phyloP scores from a whole-genome alignment of 2,113 vertebrate species.

The Vidua chalybeata region DNA sequence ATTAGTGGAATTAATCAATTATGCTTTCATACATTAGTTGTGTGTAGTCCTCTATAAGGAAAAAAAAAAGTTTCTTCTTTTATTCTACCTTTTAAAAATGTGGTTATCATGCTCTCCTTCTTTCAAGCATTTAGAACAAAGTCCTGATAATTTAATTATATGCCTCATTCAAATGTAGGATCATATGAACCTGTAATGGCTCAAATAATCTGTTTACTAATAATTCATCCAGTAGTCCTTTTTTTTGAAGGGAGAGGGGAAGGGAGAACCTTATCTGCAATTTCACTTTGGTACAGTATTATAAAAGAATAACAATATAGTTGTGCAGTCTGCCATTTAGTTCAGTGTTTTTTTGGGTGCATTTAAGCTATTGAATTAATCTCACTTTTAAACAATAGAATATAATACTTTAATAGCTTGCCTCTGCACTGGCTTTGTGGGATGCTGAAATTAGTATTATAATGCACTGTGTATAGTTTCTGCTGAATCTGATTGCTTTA shows the following conservation, averaged over 20 bases:
- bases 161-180: conserved; percentile 56
- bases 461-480: conserved; percentile 85
- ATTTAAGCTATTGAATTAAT: conserved; percentile 75
- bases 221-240: conserved; percentile 55
- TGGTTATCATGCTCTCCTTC: conserved; percentile 41
- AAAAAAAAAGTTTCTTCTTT: conserved; percentile 43
- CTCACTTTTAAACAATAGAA: conserved; percentile 86
- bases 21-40: conserved; percentile 49
- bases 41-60: conserved; percentile 3
- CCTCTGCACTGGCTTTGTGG: conserved; percentile 87
- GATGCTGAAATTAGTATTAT: conserved; percentile 86
- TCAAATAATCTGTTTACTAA: conserved; percentile 69
- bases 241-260: conserved; percentile 17
- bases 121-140: conserved; percentile 64
- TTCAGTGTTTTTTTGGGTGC: conserved; percentile 66
- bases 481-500: conserved; percentile 96
- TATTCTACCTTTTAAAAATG: conserved; percentile 53
- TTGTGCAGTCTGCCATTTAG: conserved; percentile 59
- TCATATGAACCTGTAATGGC: conserved; percentile 63
- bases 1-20: conserved; percentile 63
- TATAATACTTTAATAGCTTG: conserved; percentile 85
- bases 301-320: conserved; percentile 68
- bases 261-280: conserved; percentile 68
- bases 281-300: conserved; percentile 62
- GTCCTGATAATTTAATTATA: conserved; percentile 67